These are phyloP conservation scores for Ambastaia sidthimunki DNA, from an alignment of 2,797 vertebrate species.

Conservation along the genomic window DNA sequence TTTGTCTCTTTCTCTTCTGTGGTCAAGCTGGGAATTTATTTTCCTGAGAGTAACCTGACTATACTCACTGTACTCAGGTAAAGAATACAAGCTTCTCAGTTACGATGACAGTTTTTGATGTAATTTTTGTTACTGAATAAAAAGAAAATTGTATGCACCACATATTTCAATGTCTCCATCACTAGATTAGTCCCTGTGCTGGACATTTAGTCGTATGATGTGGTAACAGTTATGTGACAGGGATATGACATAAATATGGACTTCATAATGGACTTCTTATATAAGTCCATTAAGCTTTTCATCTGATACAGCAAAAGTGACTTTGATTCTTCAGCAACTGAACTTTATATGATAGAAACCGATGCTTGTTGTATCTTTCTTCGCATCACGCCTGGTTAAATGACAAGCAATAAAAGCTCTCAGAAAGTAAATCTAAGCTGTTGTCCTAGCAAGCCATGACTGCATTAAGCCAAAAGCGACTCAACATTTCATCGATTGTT, in stretches of 20 bases:
- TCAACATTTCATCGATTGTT: background rate
- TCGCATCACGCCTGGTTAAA: too few relatives aligned
- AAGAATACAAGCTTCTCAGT: background rate
- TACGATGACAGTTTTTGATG: background rate
- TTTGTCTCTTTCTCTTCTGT: slow-evolving; percentile 70
- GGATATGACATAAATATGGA: background rate
- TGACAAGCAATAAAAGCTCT: too few relatives aligned
- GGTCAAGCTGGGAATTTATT: background rate
- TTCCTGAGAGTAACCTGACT: background rate
- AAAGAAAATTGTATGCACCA: background rate
- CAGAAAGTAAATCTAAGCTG: too few relatives aligned
- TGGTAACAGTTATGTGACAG: too few relatives aligned
- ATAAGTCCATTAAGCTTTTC: slow-evolving; percentile 16
- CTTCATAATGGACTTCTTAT: background rate
- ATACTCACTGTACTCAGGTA: background rate
- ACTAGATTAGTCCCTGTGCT: background rate
- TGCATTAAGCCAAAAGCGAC: background rate
- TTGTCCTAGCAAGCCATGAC: background rate
- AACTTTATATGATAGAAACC: slow-evolving; percentile 63
- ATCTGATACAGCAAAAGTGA: background rate
- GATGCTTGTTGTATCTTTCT: background rate
- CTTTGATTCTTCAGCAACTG: slow-evolving; percentile 15
- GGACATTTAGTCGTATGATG: background rate
- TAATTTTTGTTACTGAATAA: background rate
- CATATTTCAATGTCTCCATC: background rate